These are phyloP conservation scores for Sebastes fasciatus DNA, from an alignment of 2,113 vertebrate species.

Conservation along the genomic window DNA sequence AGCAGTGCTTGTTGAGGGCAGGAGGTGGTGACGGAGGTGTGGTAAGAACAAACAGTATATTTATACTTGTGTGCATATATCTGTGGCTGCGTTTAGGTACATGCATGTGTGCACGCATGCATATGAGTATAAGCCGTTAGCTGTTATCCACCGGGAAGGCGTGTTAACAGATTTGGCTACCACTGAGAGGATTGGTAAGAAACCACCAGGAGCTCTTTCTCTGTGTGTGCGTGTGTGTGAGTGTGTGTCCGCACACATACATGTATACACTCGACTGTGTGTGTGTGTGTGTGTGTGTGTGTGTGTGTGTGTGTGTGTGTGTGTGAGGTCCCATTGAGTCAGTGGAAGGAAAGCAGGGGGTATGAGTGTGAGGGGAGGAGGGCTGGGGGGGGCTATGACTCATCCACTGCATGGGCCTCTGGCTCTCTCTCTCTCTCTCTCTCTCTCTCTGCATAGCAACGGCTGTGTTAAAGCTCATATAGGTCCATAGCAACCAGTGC, in stretches of 20 bases:
- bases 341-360: conserved; percentile 66
- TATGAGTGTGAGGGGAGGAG: conserved; percentile 57
- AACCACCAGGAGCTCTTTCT: conserved; percentile 46
- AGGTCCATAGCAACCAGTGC: conserved; percentile 67
- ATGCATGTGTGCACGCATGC: background rate
- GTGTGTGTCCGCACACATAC: conserved; percentile 24
- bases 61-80: conserved; percentile 1
- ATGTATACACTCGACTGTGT: conserved; percentile 47
- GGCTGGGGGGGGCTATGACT: conserved; percentile 72
- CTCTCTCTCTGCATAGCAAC: conserved; percentile 72
- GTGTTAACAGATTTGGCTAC: conserved; percentile 70
- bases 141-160: conserved; percentile 57
- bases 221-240: conserved; percentile 21
- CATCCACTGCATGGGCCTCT: conserved; percentile 79
- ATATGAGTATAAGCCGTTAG: conserved; percentile 54
- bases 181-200: conserved; percentile 61
- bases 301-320: conserved; percentile 55
- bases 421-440: conserved; percentile 53
- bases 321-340: conserved; percentile 69
- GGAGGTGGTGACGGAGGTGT: background rate
- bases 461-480: conserved; percentile 64
- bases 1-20: background rate
- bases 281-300: conserved; percentile 19
- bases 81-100: background rate
- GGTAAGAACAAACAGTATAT: background rate